Percentiles rank a stretch among this genome's conserved stretches.
Conservation (phyloP, 2,797 vertebrate species). For the Zalophus californianus region DNA sequence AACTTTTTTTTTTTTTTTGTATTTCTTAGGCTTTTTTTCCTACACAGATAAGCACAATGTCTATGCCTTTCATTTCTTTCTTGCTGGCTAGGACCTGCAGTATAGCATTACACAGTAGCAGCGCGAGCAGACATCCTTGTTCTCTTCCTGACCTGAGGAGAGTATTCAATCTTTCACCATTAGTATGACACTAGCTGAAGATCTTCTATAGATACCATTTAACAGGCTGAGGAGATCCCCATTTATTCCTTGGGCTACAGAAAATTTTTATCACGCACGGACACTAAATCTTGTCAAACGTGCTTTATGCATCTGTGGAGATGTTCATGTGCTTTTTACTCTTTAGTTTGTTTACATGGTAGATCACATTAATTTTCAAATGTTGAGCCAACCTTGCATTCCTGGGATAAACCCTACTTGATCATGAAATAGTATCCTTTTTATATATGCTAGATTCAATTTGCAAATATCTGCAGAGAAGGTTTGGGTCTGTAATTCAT, state of each 20-base stretch:
- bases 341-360: neutral
- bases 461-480: constrained; percentile 18
- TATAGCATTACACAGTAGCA: neutral
- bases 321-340: neutral
- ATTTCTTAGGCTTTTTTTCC: neutral
- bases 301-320: neutral
- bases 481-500: neutral
- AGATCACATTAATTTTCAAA: neutral
- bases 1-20: neutral
- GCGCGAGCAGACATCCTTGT: neutral
- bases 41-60: neutral
- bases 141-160: neutral
- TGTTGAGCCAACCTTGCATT: neutral
- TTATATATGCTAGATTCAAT: neutral
- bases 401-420: neutral
- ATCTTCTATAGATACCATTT: neutral
- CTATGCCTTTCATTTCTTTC: neutral
- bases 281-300: neutral
- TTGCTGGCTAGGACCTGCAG: neutral
- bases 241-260: neutral
- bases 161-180: neutral
- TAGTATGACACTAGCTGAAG: neutral
- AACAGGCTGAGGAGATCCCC: neutral
- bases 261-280: neutral
- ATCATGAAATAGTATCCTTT: neutral